Evolutionary conservation across 2,888 invertebrate genomes (phyloP).

Genomic region (Craniophora ligustri): DNA sequence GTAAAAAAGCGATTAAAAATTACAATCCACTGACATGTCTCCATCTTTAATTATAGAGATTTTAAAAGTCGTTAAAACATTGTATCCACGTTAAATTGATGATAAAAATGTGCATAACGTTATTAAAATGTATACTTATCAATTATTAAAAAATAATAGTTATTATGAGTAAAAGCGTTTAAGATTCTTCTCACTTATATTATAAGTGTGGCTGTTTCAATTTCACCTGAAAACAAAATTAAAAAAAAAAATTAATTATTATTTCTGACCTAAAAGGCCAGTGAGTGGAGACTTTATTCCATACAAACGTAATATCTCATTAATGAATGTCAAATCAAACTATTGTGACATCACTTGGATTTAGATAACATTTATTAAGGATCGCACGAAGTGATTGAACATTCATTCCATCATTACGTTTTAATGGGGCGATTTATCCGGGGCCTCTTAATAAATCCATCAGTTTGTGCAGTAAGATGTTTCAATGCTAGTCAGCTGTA

Average conservation of each 20-base stretch:
- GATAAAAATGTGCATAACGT: constrained; percentile 12
- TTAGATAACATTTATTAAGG: too few species aligned
- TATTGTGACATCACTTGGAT: too few species aligned
- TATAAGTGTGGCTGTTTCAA: constrained; percentile 8
- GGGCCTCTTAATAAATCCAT: too few species aligned
- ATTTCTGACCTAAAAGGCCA: too few species aligned
- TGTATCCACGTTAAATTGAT: constrained; percentile 1
- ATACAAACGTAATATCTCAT: too few species aligned
- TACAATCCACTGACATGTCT: constrained; percentile 18
- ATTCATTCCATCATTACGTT: too few species aligned
- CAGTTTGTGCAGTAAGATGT: neutral
- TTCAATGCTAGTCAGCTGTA: neutral
- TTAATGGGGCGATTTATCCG: too few species aligned
- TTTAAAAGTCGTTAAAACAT: constrained; percentile 2
- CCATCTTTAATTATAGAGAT: constrained; percentile 15
- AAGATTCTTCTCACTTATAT: constrained; percentile 29
- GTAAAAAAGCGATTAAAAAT: constrained; percentile 33
- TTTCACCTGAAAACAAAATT: constrained; percentile 39
- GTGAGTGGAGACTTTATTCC: too few species aligned
- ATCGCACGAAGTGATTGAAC: too few species aligned
- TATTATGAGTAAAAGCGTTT: constrained; percentile 43
- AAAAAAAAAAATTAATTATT: too few species aligned
- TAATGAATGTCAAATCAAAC: too few species aligned
- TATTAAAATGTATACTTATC: too few species aligned
- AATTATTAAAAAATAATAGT: constrained; percentile 32